Conservation (phyloP, 2,113 vertebrate genomes). For the Micromys minutus region DNA sequence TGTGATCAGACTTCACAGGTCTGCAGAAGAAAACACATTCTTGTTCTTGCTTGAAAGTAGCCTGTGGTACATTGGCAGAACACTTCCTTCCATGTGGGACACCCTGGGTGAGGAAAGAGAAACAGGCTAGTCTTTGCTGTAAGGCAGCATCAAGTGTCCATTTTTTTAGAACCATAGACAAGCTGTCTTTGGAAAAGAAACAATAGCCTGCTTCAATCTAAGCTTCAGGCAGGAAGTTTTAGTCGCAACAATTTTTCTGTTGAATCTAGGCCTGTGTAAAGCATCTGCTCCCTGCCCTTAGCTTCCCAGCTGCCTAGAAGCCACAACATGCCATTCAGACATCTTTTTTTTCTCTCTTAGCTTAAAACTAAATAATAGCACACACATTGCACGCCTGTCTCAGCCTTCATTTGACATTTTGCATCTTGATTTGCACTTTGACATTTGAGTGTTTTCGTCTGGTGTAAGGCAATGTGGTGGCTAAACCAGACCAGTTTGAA, state of each 20-base stretch:
- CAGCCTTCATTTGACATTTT: neutral
- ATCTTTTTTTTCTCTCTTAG: neutral
- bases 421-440: conserved; percentile 49
- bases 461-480: neutral
- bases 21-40: neutral
- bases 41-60: neutral
- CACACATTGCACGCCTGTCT: neutral
- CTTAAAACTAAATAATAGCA: neutral
- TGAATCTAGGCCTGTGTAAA: neutral
- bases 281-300: neutral
- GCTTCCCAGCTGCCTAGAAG: neutral
- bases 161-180: neutral
- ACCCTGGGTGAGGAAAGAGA: neutral
- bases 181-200: neutral
- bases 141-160: neutral
- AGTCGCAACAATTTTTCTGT: neutral
- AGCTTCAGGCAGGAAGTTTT: neutral
- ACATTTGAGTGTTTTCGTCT: conserved; percentile 35
- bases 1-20: neutral
- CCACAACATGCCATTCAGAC: neutral
- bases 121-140: neutral
- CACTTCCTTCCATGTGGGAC: neutral
- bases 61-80: neutral
- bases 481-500: conserved; percentile 3
- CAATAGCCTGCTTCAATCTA: neutral